Percentiles rank a stretch among this genome's conserved stretches.
phyloP scores from a whole-genome alignment of 2,888 invertebrate genomes.

The Colletes collaris region DNA sequence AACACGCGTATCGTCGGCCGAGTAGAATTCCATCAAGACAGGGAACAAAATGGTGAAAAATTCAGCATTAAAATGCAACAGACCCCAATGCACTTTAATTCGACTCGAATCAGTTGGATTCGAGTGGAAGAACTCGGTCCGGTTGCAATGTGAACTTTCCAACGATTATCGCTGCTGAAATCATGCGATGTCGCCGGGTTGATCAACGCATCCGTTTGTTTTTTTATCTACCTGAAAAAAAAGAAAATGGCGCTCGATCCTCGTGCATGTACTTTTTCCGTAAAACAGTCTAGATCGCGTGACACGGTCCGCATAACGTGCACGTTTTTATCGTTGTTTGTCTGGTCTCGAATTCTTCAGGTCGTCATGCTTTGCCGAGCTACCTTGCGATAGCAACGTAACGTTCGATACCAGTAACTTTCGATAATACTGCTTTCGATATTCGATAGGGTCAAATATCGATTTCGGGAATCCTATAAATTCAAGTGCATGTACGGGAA shows the following conservation, averaged over 20 bases:
- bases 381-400: too few relatives aligned
- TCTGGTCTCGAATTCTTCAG: constrained; percentile 11
- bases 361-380: background rate
- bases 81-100: constrained; percentile 38
- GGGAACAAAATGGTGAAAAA: constrained; percentile 1
- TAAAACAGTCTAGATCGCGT: background rate
- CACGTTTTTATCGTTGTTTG: constrained; percentile 25
- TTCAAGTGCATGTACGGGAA: too few relatives aligned
- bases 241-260: background rate
- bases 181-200: background rate
- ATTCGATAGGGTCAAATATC: too few relatives aligned
- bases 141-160: background rate
- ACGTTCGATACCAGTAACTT: too few relatives aligned
- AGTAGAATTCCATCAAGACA: constrained; percentile 16
- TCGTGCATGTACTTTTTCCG: background rate
- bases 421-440: too few relatives aligned
- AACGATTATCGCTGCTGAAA: background rate
- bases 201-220: background rate
- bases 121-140: constrained; percentile 5
- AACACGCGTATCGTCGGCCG: background rate
- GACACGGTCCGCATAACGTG: constrained; percentile 10
- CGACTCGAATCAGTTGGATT: constrained; percentile 12
- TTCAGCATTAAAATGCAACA: constrained; percentile 38
- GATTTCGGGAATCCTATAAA: too few relatives aligned
- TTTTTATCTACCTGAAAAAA: background rate